Base-by-base conservation (phyloP, 2,797 vertebrate species). In the Mareca strepera region DNA sequence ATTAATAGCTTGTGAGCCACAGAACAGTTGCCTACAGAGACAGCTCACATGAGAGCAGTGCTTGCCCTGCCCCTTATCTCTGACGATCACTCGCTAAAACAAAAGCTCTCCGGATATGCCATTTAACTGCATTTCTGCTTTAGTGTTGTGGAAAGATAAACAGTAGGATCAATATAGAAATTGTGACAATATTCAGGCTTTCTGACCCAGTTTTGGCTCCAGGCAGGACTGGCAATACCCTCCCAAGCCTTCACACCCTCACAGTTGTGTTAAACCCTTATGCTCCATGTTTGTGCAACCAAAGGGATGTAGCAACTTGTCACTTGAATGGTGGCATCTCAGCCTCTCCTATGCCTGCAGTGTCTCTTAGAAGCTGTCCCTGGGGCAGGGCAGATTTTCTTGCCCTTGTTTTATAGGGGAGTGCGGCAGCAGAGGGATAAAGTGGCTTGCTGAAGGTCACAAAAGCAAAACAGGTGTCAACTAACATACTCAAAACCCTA, bases 1-100 rank as follows among this genome's bases (percentile, higher is more conserved):
- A 94, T 93, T 92, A 93, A 82, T 74, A 90, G 79, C 70, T 87
- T 64, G 37, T 66, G 86, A 93, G 64, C 28, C 6, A 9, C 82
- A 76, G 63, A 80, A n/a, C 18, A 37, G 62, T 2, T 72, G 39
- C 82, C 52, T 72, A 43, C 70, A 70, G 90, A 93, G 73, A 48
- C 68, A 58, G 56, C 50, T 91, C 67, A 68, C 48, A 35, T 16
- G 79, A 69, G 41, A 9, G 15, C 50, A 41, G 31, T 48, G 58
- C 73, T 91, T 91, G 64, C 80, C 29, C 50, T 92, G 60, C 48
- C 63, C 79, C 63, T 92, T 88, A 90, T 85, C 79, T 86, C 81
- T 60, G 75, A 72, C 85, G 82, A 94, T 92, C 33, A 1, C 41
- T 76, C 55, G 4, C 60, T 48, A 6, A 46, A 53, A 22, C 46